phyloP scores from a whole-genome alignment of 2,113 vertebrate species.

The Merops nubicus region DNA sequence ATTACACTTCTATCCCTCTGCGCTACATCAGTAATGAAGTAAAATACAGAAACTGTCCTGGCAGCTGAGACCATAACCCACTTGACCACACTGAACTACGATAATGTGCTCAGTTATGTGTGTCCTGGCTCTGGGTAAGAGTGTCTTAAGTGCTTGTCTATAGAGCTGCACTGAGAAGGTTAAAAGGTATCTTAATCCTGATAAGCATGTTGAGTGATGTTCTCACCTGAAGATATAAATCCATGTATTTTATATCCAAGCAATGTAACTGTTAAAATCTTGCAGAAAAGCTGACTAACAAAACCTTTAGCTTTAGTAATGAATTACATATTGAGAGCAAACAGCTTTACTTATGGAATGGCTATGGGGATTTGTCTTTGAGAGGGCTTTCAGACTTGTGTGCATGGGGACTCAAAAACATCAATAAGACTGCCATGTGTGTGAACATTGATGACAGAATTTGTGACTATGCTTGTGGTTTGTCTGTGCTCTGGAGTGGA shows the following conservation, averaged over 20 bases:
- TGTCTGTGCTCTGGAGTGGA: neutral
- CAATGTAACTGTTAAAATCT: neutral
- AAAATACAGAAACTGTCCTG: neutral
- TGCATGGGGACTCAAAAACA: fast-evolving
- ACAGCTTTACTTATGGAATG: neutral
- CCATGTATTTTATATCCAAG: neutral
- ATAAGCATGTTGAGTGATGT: neutral
- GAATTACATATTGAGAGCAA: neutral
- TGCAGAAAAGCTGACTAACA: neutral
- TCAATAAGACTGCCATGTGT: neutral
- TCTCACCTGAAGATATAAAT: neutral
- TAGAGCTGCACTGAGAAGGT: neutral
- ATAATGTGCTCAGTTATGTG: neutral
- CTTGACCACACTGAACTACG: neutral
- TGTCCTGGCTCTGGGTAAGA: neutral
- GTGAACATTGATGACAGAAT: neutral
- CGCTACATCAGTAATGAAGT: neutral
- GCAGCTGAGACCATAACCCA: neutral
- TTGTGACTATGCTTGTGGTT: neutral
- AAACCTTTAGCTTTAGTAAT: neutral
- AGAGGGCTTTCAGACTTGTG: neutral
- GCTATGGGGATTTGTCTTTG: neutral
- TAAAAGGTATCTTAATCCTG: slow-evolving; percentile 21
- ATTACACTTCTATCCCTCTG: neutral
- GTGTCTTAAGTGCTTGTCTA: neutral